A percentile compares a stretch with the other conserved stretches of the same genome.
Conservation (phyloP, 2,113 vertebrate species). For the Erythrocercus mccallii region DNA sequence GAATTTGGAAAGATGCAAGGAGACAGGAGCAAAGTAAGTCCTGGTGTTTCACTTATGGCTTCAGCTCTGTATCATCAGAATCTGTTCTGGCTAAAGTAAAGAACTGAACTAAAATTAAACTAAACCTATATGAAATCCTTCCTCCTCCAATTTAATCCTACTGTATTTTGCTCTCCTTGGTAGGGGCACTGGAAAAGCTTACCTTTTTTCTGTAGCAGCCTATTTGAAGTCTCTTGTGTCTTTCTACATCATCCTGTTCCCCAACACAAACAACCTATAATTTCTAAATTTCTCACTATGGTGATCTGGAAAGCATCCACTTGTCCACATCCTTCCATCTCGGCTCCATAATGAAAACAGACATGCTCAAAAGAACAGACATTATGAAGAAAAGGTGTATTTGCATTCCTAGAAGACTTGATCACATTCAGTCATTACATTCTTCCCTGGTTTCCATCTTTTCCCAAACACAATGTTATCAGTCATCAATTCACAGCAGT, state of each 20-base stretch:
- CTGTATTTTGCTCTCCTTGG: not conserved
- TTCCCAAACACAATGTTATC: not conserved
- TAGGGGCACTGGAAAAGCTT: not conserved
- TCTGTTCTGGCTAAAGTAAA: not conserved
- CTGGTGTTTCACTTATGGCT: not conserved
- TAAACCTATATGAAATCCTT: not conserved
- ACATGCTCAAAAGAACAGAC: not conserved
- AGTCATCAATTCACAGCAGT: not conserved
- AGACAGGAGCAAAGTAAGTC: not conserved
- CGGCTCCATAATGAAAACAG: not conserved
- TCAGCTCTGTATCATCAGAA: not conserved
- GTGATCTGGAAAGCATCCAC: not conserved
- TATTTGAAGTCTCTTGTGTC: not conserved
- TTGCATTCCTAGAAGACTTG: not conserved
- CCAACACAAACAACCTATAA: not conserved
- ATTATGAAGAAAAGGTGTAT: not conserved
- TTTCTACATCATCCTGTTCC: not conserved
- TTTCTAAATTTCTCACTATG: not conserved
- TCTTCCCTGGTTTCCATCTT: not conserved
- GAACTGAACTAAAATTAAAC: not conserved
- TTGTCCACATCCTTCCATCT: not conserved
- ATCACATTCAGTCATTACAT: not conserved
- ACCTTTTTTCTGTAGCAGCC: not conserved
- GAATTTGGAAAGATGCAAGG: not conserved
- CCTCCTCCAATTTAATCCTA: not conserved